Percentiles rank a stretch among this genome's conserved stretches.
Conservation (phyloP, 2,797 vertebrate genomes). For the Vipera latastei region DNA sequence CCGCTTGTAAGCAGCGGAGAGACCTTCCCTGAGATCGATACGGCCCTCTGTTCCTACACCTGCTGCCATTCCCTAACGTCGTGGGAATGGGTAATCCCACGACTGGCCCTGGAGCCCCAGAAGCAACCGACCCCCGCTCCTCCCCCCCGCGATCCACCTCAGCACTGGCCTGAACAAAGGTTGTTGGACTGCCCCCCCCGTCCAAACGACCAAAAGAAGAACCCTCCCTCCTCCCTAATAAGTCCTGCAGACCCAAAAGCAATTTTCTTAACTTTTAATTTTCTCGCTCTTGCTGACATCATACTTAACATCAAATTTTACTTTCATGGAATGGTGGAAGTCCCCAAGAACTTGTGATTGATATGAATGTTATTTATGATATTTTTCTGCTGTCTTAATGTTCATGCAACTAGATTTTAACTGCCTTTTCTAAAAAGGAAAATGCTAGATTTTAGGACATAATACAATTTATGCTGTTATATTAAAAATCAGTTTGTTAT, state of each 20-base stretch:
- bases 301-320: constrained; percentile 17
- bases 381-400: not conserved
- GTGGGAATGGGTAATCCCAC: too few species aligned
- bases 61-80: too few species aligned
- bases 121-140: too few species aligned
- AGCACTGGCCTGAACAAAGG: too few species aligned
- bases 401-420: not conserved
- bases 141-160: too few species aligned
- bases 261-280: constrained; percentile 34
- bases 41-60: too few species aligned
- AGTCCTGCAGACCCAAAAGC: constrained; percentile 20
- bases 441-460: not conserved
- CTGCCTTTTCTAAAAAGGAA: not conserved
- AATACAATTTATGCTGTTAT: not conserved
- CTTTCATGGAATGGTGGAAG: not conserved
- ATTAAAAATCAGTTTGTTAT: not conserved
- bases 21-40: too few species aligned
- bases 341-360: not conserved
- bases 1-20: too few species aligned
- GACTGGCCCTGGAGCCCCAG: too few species aligned
- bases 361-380: not conserved
- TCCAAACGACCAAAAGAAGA: too few species aligned
- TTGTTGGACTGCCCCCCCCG: too few species aligned
- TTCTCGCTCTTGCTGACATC: constrained; percentile 20
- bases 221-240: too few species aligned